A percentile compares a stretch with the other conserved stretches of the same genome.
These are phyloP conservation scores for Nasonia giraulti DNA, from an alignment of 1,140 invertebrate genomes.

Conservation along the genomic window DNA sequence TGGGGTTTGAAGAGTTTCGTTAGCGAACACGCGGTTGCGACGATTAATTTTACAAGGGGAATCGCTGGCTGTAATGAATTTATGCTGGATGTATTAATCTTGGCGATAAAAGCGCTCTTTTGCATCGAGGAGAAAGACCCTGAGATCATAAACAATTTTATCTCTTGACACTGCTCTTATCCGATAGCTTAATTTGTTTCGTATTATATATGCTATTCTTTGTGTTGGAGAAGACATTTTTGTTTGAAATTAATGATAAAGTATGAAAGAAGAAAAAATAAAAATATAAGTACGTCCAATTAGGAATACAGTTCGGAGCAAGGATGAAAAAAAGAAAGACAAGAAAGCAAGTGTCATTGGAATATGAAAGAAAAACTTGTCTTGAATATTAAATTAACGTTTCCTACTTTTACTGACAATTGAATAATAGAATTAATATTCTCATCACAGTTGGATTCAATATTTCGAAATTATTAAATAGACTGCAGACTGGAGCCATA, in stretches of 20 bases:
- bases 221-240: background rate
- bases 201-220: background rate
- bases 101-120: no score
- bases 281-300: background rate
- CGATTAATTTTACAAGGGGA: no score
- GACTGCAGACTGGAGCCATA: no score
- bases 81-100: no score
- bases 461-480: background rate
- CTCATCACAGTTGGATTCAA: background rate
- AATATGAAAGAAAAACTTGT: background rate
- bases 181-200: background rate
- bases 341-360: background rate
- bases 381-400: background rate
- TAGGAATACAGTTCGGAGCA: background rate
- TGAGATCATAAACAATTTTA: background rate
- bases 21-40: no score
- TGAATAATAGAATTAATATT: conserved; percentile 16
- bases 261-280: background rate
- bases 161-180: background rate
- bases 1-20: no score
- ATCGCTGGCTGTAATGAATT: no score
- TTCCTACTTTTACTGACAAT: background rate
- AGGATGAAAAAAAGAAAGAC: background rate
- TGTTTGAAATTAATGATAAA: background rate
- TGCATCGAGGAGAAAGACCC: no score